These are phyloP conservation scores for Equus quagga DNA, from an alignment of 2,113 vertebrate genomes.

Conservation along the genomic window DNA sequence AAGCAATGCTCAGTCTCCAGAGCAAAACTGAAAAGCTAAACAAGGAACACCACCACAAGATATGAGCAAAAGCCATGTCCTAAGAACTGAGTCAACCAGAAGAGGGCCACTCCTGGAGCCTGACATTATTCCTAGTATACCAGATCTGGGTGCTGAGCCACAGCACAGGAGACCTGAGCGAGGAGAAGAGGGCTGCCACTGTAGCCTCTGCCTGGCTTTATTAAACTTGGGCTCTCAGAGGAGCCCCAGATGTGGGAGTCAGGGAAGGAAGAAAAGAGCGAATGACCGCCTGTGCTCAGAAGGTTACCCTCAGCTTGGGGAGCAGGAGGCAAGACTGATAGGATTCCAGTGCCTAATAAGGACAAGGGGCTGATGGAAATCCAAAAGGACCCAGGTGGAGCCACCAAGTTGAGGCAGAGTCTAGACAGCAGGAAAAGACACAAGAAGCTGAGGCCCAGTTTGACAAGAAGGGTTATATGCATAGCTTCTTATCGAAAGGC, in stretches of 20 bases:
- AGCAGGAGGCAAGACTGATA: background rate
- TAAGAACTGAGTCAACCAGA: background rate
- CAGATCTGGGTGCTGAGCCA: background rate
- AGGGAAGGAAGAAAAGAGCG: background rate
- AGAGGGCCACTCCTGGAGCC: background rate
- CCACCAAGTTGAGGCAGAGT: background rate
- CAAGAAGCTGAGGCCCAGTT: background rate
- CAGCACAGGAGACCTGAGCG: background rate
- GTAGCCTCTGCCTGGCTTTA: background rate
- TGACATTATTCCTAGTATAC: background rate
- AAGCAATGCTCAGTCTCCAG: conserved; percentile 12
- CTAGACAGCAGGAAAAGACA: conserved; percentile 22
- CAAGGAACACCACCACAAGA: background rate
- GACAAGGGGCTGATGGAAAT: background rate
- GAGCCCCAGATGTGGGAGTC: background rate
- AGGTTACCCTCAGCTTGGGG: background rate
- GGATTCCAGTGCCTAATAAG: background rate
- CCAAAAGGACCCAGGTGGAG: background rate
- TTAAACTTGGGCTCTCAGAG: background rate
- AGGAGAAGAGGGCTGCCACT: background rate
- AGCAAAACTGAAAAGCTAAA: conserved; percentile 32
- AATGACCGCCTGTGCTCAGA: background rate
- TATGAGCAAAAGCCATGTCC: background rate
- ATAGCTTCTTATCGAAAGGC: background rate
- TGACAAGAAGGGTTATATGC: conserved; percentile 42